A percentile compares a stretch with the other conserved stretches of the same genome.
phyloP scores from a whole-genome alignment of 2,888 invertebrate genomes.

The Lutraria lutraria region DNA sequence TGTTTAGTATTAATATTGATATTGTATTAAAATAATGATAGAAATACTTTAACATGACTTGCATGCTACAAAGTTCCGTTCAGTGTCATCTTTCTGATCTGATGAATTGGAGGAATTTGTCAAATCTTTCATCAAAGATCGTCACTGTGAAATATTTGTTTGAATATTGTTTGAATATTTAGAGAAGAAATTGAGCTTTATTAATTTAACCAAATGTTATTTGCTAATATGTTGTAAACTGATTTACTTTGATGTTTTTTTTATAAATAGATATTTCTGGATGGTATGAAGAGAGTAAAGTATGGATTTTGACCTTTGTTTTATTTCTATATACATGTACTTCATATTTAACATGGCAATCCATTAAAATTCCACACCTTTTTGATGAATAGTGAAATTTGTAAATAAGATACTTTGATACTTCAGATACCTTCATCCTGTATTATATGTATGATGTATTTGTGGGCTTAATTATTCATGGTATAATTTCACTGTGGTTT shows the following conservation, averaged over 20 bases:
- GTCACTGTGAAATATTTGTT: neutral
- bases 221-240: neutral
- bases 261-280: neutral
- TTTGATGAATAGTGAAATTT: neutral
- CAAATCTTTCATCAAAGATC: neutral
- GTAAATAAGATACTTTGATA: neutral
- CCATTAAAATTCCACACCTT: conserved; percentile 19
- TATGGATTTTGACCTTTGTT: neutral
- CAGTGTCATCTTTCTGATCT: neutral
- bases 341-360: neutral
- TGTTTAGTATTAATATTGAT: neutral
- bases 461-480: no score
- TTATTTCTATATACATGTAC: neutral
- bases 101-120: neutral
- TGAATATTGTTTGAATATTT: neutral
- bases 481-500: neutral
- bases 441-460: no score
- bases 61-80: neutral
- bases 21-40: neutral
- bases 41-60: neutral
- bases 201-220: neutral
- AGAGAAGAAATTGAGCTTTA: neutral
- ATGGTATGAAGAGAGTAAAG: neutral
- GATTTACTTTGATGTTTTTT: conserved; percentile 5
- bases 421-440: neutral